Evolutionary conservation across 30 jellyfish, hydroid and myxozoan species (phyloP), one percentile per base, ranked within the genome.

Genomic region (Aurelia aurita): DNA sequence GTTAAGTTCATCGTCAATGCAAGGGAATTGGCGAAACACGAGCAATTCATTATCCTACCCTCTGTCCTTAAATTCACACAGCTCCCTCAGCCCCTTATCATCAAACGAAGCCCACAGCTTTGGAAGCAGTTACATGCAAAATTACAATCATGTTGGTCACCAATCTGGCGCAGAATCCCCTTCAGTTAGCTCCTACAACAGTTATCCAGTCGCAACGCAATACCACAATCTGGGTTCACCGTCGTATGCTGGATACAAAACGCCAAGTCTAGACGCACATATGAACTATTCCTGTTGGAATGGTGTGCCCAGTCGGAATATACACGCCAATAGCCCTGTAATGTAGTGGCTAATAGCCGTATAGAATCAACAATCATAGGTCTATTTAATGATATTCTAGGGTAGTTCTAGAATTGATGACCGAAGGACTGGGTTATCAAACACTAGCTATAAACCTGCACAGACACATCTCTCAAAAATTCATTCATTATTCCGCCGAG

Each of bases 231-330:
- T 72, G 35, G 90, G 87, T 31, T 87, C 89, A 22, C 89, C 89
- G 5, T 86, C 95, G 23, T 87, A 87, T 60, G 57, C 85, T 3
- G 72, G 75, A 23, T 87, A 87, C 87, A 87, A 87, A 64, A 77
- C 80, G 54, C 96, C 77, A 58, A 55, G 72, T 51, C 49, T 83
- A 21, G 96, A 87, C 73, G 45, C 53, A 35, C 96, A 87, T 29
- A 63, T 63, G 89, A 87, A 87, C 83, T 87, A 87, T 64, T 67
- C 84, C n/a, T 87, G 96, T 69, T 87, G 96, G 96, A 87, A 87
- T 64, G 90, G 96, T 20, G 68, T 87, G 73, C 26, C 88, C 8
- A 86, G 89, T 22, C 89, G 96, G 31, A 70, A 85, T 26, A 74
- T 87, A 13, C 95, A 86, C 67, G 82, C 95, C 15, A 86, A 86